Evolutionary conservation across 2,888 invertebrate species (phyloP).

Genomic region (Cheilosia grossa): DNA sequence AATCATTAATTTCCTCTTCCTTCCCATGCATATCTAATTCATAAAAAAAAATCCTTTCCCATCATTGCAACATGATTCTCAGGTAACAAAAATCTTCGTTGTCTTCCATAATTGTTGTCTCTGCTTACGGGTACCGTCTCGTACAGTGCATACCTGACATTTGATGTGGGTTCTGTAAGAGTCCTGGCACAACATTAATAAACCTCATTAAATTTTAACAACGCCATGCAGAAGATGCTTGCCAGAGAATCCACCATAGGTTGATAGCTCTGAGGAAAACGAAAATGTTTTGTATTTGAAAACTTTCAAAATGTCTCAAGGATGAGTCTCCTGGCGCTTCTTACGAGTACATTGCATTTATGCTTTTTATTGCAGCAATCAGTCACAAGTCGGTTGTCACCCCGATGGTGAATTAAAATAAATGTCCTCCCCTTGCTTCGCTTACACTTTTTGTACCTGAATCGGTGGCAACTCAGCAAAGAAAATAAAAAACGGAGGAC

Average conservation of each 20-base stretch:
- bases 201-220: conserved; percentile 72
- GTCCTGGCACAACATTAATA: conserved; percentile 66
- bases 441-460: not conserved
- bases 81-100: conserved; percentile 41
- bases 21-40: conserved; percentile 33
- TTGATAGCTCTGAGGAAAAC: too few species aligned
- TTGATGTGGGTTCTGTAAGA: conserved; percentile 27
- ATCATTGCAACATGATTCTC: conserved; percentile 46
- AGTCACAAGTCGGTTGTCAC: conserved; percentile 24
- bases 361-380: conserved; percentile 31
- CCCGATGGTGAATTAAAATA: conserved; percentile 9
- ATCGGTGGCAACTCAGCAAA: not conserved
- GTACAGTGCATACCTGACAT: conserved; percentile 9
- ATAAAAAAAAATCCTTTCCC: conserved; percentile 9
- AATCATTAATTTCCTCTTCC: not conserved
- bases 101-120: conserved; percentile 57
- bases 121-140: conserved; percentile 13
- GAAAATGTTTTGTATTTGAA: conserved; percentile 17
- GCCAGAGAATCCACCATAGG: not conserved
- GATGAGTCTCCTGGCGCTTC: conserved; percentile 49
- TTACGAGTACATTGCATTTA: conserved; percentile 49
- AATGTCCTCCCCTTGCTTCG: not conserved
- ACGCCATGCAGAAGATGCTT: conserved; percentile 23
- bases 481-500: conserved; percentile 5
- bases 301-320: conserved; percentile 57